phyloP scores from a whole-genome alignment of 2,797 vertebrate species.

The Zalophus californianus region DNA sequence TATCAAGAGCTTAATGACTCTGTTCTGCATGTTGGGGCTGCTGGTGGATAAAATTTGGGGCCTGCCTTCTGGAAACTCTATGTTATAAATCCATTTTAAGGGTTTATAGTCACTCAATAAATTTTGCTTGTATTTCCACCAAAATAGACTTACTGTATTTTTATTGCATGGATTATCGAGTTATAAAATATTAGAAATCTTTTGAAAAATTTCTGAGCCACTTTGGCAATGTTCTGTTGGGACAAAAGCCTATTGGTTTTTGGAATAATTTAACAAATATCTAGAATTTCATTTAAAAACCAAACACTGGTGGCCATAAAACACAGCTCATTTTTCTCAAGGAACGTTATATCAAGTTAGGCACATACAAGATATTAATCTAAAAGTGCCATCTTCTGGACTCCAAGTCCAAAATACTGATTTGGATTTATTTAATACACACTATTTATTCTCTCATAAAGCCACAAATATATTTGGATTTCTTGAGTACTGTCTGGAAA shows the following conservation, averaged over 20 bases:
- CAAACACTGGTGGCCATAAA: not conserved
- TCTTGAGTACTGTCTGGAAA: not conserved
- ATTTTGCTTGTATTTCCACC: slow-evolving; percentile 64
- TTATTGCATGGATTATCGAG: slow-evolving; percentile 54
- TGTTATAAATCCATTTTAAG: slow-evolving; percentile 51
- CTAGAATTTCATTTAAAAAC: not conserved
- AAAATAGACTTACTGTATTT: slow-evolving; percentile 68
- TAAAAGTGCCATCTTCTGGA: not conserved
- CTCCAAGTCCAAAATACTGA: not conserved
- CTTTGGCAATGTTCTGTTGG: not conserved
- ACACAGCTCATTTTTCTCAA: not conserved
- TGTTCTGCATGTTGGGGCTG: not conserved
- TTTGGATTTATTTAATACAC: not conserved
- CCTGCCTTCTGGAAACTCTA: not conserved
- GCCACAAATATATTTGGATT: not conserved
- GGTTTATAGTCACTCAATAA: slow-evolving; percentile 71
- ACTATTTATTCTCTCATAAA: slow-evolving; percentile 26
- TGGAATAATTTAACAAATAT: not conserved
- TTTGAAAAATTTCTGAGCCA: not conserved
- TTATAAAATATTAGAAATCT: slow-evolving; percentile 29
- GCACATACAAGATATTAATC: not conserved
- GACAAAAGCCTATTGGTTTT: not conserved
- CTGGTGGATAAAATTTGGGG: not conserved
- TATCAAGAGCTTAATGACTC: not conserved
- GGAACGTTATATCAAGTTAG: not conserved